phyloP scores from a whole-genome alignment of 2,113 vertebrate species.

The Pogonocichla stellata region DNA sequence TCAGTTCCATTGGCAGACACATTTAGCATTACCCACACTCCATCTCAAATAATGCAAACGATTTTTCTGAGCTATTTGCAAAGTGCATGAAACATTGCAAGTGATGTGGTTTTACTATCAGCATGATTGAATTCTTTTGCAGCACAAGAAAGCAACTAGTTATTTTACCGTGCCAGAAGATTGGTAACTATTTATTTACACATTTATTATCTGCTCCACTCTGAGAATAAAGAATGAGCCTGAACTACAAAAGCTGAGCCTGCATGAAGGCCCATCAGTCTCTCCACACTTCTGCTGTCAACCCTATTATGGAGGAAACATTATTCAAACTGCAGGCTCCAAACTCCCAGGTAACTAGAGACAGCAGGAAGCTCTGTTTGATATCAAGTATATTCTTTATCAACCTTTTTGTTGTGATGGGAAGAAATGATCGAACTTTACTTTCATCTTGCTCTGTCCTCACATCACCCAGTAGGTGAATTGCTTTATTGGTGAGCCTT shows the following conservation, averaged over 20 bases:
- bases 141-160: slow-evolving; percentile 66
- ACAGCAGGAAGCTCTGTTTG: slow-evolving; percentile 83
- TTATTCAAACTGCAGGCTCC: slow-evolving; percentile 85
- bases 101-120: background rate
- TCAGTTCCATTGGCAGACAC: background rate
- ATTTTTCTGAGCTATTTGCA: background rate
- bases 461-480: slow-evolving; percentile 81
- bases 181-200: slow-evolving; percentile 76
- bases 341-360: slow-evolving; percentile 94
- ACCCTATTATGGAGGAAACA: slow-evolving; percentile 85
- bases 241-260: slow-evolving; percentile 74
- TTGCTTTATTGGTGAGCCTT: slow-evolving; percentile 72
- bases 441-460: slow-evolving; percentile 82
- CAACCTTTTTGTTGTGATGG: slow-evolving; percentile 83
- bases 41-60: background rate
- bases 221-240: slow-evolving; percentile 78
- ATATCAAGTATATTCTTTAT: slow-evolving; percentile 81
- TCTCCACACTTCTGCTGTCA: slow-evolving; percentile 99
- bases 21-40: background rate
- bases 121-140: slow-evolving; percentile 49
- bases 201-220: slow-evolving; percentile 74
- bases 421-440: slow-evolving; percentile 82
- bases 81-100: background rate
- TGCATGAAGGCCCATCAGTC: slow-evolving; percentile 90
- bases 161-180: slow-evolving; percentile 68